Evolutionary conservation across 2,888 invertebrate genomes (phyloP).

Genomic region (Onthophagus sagittarius): DNA sequence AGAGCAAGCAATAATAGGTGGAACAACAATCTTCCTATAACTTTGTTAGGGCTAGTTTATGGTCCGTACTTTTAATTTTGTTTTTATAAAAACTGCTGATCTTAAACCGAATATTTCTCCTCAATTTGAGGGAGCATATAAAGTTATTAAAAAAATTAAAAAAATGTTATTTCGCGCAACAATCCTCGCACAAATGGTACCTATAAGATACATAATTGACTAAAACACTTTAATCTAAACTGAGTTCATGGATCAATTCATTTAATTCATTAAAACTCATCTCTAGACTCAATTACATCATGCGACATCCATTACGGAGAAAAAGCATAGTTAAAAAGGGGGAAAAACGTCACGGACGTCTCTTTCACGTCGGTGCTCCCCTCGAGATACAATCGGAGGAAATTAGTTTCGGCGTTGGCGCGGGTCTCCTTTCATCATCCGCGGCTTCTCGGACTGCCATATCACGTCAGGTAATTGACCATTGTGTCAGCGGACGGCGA

Average conservation of each 20-base stretch:
- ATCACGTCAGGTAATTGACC: constrained; percentile 47
- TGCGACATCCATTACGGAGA: neutral
- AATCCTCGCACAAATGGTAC: too few relatives aligned
- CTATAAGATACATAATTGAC: too few relatives aligned
- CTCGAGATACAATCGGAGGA: constrained; percentile 36
- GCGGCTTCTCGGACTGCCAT: constrained; percentile 36
- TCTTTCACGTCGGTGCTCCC: constrained; percentile 29
- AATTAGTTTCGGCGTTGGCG: constrained; percentile 35
- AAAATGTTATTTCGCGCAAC: too few relatives aligned
- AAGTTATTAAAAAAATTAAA: too few relatives aligned
- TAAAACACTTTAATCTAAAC: too few relatives aligned
- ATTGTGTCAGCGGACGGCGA: constrained; percentile 42
- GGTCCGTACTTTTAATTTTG: too few relatives aligned
- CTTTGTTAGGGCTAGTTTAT: too few relatives aligned
- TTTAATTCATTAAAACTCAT: neutral
- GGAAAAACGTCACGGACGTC: constrained; percentile 14
- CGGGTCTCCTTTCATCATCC: constrained; percentile 32
- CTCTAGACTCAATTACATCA: neutral
- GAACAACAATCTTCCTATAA: too few relatives aligned
- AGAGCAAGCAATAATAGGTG: too few relatives aligned
- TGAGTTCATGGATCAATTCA: neutral
- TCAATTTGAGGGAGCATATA: too few relatives aligned
- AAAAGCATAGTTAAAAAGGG: neutral
- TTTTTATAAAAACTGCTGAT: too few relatives aligned
- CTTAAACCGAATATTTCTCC: too few relatives aligned